These are phyloP conservation scores for Whitmania pigra DNA, from an alignment of 1,140 invertebrate species.

Conservation along the genomic window DNA sequence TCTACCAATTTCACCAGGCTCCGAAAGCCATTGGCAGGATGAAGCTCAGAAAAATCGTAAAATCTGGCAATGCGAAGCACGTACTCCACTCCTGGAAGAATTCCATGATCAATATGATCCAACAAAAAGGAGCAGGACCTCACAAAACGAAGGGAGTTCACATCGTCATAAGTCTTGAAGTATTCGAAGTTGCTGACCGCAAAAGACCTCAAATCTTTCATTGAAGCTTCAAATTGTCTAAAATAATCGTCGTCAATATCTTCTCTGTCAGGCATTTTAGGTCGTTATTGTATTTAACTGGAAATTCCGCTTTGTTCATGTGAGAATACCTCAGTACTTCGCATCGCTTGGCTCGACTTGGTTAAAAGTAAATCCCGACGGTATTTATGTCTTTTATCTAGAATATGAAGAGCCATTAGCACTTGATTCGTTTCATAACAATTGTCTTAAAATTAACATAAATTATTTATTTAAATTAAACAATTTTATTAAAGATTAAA, in stretches of 20 bases:
- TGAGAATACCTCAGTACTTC: too few relatives aligned
- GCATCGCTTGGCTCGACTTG: too few relatives aligned
- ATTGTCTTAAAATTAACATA: too few relatives aligned
- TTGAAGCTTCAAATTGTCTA: conserved; percentile 21
- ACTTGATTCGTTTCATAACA: too few relatives aligned
- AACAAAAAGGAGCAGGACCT: not conserved
- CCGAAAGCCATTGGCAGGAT: conserved; percentile 80
- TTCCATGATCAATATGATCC: conserved; percentile 9
- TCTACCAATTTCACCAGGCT: conserved; percentile 68
- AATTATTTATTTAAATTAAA: too few relatives aligned
- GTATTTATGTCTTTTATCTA: too few relatives aligned
- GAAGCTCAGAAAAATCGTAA: conserved; percentile 68
- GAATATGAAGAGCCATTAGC: too few relatives aligned
- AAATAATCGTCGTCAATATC: conserved; percentile 25
- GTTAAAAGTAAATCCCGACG: too few relatives aligned
- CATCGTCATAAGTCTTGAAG: conserved; percentile 35
- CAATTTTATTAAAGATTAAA: too few relatives aligned
- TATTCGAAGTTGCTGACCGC: conserved; percentile 37
- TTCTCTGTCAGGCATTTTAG: not conserved
- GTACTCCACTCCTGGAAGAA: not conserved
- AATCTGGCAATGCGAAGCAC: not conserved
- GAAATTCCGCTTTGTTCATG: too few relatives aligned
- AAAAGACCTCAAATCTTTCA: conserved; percentile 35
- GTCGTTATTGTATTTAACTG: too few relatives aligned
- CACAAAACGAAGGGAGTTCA: conserved; percentile 49